A percentile compares a stretch with the other conserved stretches of the same genome.
These are phyloP conservation scores for Chlorocebus sabaeus DNA, from an alignment of 2,113 vertebrate species.

Conservation along the genomic window DNA sequence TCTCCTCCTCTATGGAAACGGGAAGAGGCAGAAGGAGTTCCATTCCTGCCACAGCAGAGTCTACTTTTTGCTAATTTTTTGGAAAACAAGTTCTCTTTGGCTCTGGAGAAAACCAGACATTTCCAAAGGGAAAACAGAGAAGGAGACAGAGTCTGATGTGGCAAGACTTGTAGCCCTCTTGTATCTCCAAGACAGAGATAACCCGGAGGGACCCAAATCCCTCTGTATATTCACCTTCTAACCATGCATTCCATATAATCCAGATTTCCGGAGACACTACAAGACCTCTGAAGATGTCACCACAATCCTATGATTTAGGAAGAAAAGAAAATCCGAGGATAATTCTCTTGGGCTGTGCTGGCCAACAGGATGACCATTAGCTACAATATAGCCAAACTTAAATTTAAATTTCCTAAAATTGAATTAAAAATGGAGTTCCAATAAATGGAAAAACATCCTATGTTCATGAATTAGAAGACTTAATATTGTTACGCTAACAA, in stretches of 20 bases:
- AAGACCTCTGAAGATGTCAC: background rate
- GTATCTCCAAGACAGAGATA: background rate
- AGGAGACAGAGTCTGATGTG: background rate
- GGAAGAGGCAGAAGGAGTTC: background rate
- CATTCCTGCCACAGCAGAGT: background rate
- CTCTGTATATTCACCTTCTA: background rate
- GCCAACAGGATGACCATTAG: background rate
- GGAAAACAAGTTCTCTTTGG: background rate
- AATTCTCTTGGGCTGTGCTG: background rate
- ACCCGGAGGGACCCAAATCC: background rate
- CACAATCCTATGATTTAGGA: background rate
- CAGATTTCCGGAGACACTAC: background rate
- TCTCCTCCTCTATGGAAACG: background rate
- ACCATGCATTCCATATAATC: background rate
- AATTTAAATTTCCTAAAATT: constrained; percentile 13
- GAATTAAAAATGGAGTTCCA: constrained; percentile 10
- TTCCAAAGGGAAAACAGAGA: background rate
- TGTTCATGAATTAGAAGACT: no score
- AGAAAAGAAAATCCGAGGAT: constrained; percentile 34
- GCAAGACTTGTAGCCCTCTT: background rate
- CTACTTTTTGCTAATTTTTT: constrained; percentile 17
- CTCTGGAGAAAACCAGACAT: constrained; percentile 14
- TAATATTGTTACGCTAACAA: no score
- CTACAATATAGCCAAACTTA: background rate
- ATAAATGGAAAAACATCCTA: no score